These are phyloP conservation scores for Ischnus inquisitorius DNA, from an alignment of 2,888 invertebrate species.

Conservation along the genomic window DNA sequence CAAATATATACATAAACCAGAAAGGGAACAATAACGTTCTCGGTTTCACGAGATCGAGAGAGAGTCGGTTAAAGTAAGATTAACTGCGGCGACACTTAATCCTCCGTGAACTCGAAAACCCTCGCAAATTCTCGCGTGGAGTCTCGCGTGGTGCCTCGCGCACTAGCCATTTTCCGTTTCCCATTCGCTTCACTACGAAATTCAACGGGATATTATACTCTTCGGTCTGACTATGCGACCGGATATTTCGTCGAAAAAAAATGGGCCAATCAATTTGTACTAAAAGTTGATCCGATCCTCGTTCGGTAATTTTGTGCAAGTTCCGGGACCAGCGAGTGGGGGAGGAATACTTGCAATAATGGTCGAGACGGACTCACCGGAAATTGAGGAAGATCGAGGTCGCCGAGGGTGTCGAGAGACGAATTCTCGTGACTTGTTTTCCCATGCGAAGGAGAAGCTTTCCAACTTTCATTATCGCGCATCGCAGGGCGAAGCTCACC, in stretches of 20 bases:
- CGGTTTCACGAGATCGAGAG: slow-evolving; percentile 29
- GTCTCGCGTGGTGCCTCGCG: background rate
- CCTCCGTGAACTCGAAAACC: slow-evolving; percentile 66
- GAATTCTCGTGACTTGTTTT: too few relatives aligned
- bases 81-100: slow-evolving; percentile 68
- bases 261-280: slow-evolving; percentile 12
- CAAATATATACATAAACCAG: slow-evolving; percentile 13
- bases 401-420: slow-evolving; percentile 4
- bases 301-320: slow-evolving; percentile 50
- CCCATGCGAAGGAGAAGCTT: too few relatives aligned
- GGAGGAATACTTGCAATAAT: slow-evolving; percentile 15
- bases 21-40: slow-evolving; percentile 56
- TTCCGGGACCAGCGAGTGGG: slow-evolving; percentile 25
- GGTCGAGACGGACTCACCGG: slow-evolving; percentile 10
- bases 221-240: slow-evolving; percentile 20
- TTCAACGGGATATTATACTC: slow-evolving; percentile 24
- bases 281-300: background rate
- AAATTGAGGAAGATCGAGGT: slow-evolving; percentile 27
- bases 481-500: too few relatives aligned
- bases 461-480: too few relatives aligned
- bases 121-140: slow-evolving; percentile 37
- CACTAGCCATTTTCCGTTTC: slow-evolving; percentile 22
- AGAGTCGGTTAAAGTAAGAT: slow-evolving; percentile 61
- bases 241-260: slow-evolving; percentile 39
- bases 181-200: slow-evolving; percentile 22